A percentile compares a stretch with the other conserved stretches of the same genome.
Evolutionary conservation across 2,113 vertebrate genomes (phyloP).

Genomic region (Amia ocellicauda): DNA sequence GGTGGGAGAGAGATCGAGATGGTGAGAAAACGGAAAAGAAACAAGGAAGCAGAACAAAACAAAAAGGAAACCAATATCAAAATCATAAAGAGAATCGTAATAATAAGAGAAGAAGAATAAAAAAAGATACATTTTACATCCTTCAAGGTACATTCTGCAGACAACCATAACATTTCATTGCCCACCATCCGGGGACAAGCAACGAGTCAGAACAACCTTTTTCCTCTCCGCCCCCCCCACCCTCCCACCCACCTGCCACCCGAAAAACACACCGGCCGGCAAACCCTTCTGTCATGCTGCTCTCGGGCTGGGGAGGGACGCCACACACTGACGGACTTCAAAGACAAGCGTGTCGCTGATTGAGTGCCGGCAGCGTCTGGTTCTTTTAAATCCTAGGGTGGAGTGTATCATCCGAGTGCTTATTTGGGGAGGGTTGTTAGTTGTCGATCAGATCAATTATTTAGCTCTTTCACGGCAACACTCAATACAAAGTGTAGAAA

Average conservation of each 20-base stretch:
- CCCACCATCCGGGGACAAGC: conserved; percentile 89
- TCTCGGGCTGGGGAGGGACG: neutral
- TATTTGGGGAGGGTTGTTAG: too few relatives aligned
- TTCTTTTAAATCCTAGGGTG: too few relatives aligned
- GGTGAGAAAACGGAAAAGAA: conserved; percentile 72
- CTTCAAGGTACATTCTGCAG: conserved; percentile 90
- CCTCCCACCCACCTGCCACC: conserved; percentile 20
- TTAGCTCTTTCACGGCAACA: too few relatives aligned
- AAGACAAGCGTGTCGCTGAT: too few relatives aligned
- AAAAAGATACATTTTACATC: conserved; percentile 80
- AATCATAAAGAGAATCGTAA: too few relatives aligned
- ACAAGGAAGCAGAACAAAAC: conserved; percentile 62
- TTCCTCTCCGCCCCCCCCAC: conserved; percentile 40
- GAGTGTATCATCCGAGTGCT: too few relatives aligned
- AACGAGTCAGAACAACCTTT: conserved; percentile 74
- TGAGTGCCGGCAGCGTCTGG: too few relatives aligned
- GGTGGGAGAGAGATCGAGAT: conserved; percentile 82
- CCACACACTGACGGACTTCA: too few relatives aligned
- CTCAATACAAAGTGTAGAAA: too few relatives aligned
- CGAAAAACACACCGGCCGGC: conserved; percentile 43
- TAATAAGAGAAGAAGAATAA: conserved; percentile 59
- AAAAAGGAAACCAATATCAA: too few relatives aligned
- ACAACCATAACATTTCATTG: conserved; percentile 66
- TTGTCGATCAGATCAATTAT: too few relatives aligned
- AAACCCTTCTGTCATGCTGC: neutral